Evolutionary conservation across 2,888 invertebrate genomes (phyloP).

Genomic region (Sclerodermus sp.): DNA sequence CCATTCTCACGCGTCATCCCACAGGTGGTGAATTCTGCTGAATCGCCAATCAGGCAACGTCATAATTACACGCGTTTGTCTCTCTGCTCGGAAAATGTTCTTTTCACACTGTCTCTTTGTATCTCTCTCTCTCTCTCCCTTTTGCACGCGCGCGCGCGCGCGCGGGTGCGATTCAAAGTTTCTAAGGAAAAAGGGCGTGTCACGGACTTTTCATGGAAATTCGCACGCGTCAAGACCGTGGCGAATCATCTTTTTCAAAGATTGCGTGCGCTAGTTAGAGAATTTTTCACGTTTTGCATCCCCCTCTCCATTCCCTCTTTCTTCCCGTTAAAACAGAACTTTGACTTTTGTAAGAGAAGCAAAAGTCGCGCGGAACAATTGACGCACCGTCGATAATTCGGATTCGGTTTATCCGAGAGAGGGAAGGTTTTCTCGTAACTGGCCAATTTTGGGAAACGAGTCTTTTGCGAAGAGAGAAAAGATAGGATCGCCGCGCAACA

Average conservation of each 20-base stretch:
- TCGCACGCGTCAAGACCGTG: constrained; percentile 6
- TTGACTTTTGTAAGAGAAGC: no score
- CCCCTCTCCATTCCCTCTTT: no score
- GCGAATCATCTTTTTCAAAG: not conserved
- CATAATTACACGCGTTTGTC: no score
- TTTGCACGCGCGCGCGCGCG: no score
- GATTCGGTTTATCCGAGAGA: constrained; percentile 14
- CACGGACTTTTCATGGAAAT: constrained; percentile 1
- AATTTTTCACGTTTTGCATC: no score
- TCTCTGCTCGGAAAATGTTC: constrained; percentile 10
- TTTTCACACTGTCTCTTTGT: constrained; percentile 32
- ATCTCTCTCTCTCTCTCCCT: no score
- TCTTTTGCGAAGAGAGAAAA: constrained; percentile 21
- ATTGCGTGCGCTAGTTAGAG: no score
- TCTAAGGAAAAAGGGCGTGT: not conserved
- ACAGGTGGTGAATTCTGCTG: no score
- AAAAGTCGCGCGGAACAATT: not conserved
- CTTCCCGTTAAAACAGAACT: no score
- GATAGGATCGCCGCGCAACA: constrained; percentile 11
- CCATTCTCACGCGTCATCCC: no score
- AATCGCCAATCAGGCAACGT: no score
- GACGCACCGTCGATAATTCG: constrained; percentile 12
- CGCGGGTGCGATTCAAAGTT: not conserved
- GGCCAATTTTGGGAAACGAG: constrained; percentile 35
- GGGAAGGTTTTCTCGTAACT: constrained; percentile 33